A percentile compares a stretch with the other conserved stretches of the same genome.
Evolutionary conservation across 2,888 invertebrate species (phyloP).

Genomic region (Arge pagana): DNA sequence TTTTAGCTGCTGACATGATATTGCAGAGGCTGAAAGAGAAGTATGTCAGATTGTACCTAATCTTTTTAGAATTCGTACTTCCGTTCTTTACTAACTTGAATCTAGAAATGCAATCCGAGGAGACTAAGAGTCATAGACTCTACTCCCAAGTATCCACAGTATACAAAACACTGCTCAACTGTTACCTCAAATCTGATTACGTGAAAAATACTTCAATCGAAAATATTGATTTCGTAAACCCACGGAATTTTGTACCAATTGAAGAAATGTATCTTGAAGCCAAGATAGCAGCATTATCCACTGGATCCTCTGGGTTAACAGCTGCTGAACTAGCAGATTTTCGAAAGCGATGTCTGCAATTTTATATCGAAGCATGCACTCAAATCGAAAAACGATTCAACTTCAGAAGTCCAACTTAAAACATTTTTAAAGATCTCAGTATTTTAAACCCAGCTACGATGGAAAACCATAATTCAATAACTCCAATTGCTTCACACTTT

Average conservation of each 20-base stretch:
- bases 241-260: conserved; percentile 1
- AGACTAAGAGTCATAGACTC: conserved; percentile 4
- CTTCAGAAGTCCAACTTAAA: conserved; percentile 13
- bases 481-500: conserved; percentile 9
- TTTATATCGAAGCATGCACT: conserved; percentile 17
- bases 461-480: conserved; percentile 14
- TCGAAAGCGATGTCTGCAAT: conserved; percentile 20
- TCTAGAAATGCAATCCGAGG: conserved; percentile 3
- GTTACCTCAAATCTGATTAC: conserved; percentile 17
- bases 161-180: not conserved
- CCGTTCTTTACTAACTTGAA: conserved; percentile 1
- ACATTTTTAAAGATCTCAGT: not conserved
- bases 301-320: conserved; percentile 1
- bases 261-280: conserved; percentile 22
- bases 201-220: conserved; percentile 6
- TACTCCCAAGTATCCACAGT: not conserved
- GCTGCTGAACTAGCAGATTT: conserved; percentile 11
- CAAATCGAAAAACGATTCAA: conserved; percentile 24
- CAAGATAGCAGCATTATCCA: conserved; percentile 17
- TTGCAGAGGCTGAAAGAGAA: not conserved
- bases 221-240: conserved; percentile 4
- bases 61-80: conserved; percentile 6
- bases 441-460: not conserved
- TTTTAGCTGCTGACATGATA: not conserved
- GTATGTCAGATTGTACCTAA: not conserved